phyloP scores from a whole-genome alignment of 2,797 vertebrate species.

The Tarsius wallacei region DNA sequence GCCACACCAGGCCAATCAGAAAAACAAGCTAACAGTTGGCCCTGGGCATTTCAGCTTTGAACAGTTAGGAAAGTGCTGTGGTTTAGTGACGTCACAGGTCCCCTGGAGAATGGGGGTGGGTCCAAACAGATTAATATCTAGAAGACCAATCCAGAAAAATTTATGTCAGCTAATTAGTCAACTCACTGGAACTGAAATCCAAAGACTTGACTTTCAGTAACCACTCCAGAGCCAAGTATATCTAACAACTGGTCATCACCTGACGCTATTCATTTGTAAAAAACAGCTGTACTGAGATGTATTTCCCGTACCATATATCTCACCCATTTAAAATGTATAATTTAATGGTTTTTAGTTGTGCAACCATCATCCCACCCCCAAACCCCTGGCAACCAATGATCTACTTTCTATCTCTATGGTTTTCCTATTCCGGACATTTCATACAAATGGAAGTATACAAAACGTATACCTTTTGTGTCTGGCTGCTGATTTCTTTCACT shows the following conservation, averaged over 20 bases:
- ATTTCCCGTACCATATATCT: not conserved
- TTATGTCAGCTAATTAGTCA: not conserved
- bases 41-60: not conserved
- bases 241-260: not conserved
- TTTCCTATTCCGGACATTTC: too few relatives aligned
- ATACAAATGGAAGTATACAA: too few relatives aligned
- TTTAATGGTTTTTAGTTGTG: too few relatives aligned
- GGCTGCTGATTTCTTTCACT: not conserved
- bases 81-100: not conserved
- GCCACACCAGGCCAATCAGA: not conserved
- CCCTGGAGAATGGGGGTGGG: not conserved
- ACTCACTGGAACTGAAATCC: not conserved
- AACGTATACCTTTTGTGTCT: not conserved
- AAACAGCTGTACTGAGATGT: not conserved
- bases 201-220: not conserved
- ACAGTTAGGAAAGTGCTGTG: not conserved
- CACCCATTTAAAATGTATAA: too few relatives aligned
- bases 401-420: too few relatives aligned
- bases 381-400: too few relatives aligned
- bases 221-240: not conserved
- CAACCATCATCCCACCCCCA: too few relatives aligned
- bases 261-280: not conserved
- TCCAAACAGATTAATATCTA: not conserved
- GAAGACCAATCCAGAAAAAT: not conserved
- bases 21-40: not conserved